phyloP scores from a whole-genome alignment of 2,888 invertebrate genomes.

The Parnassius glacialis region DNA sequence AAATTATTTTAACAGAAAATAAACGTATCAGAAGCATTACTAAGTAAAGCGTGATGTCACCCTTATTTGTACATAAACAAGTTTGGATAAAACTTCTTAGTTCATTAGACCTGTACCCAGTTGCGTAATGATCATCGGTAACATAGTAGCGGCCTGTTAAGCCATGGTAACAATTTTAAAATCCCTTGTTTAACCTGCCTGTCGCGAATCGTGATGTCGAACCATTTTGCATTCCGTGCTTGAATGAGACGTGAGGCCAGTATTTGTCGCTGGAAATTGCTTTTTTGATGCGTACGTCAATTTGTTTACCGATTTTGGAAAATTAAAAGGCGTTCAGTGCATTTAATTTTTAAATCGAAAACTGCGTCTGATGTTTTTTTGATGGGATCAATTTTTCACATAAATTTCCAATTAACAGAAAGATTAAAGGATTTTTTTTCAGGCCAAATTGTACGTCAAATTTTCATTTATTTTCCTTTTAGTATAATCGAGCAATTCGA shows the following conservation, averaged over 20 bases:
- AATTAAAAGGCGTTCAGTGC: conserved; percentile 13
- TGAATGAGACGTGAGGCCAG: conserved; percentile 32
- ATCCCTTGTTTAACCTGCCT: neutral
- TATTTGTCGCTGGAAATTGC: conserved; percentile 55
- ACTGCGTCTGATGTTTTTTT: conserved; percentile 19
- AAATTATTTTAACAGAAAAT: too few species aligned
- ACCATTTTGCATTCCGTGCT: conserved; percentile 10
- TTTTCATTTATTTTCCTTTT: conserved; percentile 9
- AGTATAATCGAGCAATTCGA: conserved; percentile 4
- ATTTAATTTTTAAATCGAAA: conserved; percentile 25
- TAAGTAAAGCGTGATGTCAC: too few species aligned
- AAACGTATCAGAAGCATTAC: too few species aligned
- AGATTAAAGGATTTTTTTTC: neutral
- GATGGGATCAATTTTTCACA: conserved; percentile 19
- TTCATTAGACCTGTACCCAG: too few species aligned
- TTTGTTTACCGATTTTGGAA: conserved; percentile 30
- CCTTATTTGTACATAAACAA: too few species aligned
- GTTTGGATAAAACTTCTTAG: too few species aligned
- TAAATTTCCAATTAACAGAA: conserved; percentile 17
- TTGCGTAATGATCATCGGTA: too few species aligned
- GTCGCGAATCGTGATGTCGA: neutral
- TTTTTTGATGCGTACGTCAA: conserved; percentile 53
- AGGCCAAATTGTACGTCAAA: conserved; percentile 3
- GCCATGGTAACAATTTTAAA: neutral
- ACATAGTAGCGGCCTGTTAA: neutral